Evolutionary conservation across 2,797 vertebrate genomes (phyloP).

Genomic region (Pogonophryne albipinna): DNA sequence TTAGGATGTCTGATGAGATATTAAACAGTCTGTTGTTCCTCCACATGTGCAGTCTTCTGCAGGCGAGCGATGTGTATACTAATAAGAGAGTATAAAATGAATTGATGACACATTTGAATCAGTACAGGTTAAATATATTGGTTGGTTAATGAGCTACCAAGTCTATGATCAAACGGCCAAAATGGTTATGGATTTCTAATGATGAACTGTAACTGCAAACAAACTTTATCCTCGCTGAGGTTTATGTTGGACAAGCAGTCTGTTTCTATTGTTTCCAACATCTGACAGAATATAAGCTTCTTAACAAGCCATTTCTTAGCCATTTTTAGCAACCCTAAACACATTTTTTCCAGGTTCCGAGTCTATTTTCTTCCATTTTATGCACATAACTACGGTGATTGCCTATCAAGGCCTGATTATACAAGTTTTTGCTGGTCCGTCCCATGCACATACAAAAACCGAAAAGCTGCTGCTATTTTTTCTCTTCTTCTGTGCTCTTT

Average conservation of each 20-base stretch:
- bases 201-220: not conserved
- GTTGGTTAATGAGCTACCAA: not conserved
- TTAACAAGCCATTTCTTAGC: not conserved
- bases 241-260: not conserved
- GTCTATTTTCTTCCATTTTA: too few relatives aligned
- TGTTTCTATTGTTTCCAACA: not conserved
- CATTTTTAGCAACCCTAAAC: too few relatives aligned
- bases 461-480: not conserved
- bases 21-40: not conserved
- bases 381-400: too few relatives aligned
- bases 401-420: too few relatives aligned
- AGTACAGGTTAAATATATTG: not conserved
- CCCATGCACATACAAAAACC: not conserved
- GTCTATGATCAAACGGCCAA: not conserved
- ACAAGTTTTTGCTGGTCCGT: not conserved
- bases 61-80: not conserved
- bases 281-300: too few relatives aligned
- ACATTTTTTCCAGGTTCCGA: too few relatives aligned
- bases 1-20: conserved; percentile 7
- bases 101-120: not conserved
- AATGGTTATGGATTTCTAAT: not conserved
- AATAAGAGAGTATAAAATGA: not conserved
- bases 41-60: conserved; percentile 36
- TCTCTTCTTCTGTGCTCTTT: not conserved
- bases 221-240: not conserved